Percentiles rank a stretch among this genome's conserved stretches.
Evolutionary conservation across 2,113 vertebrate genomes (phyloP).

Genomic region (Chrysemys picta): DNA sequence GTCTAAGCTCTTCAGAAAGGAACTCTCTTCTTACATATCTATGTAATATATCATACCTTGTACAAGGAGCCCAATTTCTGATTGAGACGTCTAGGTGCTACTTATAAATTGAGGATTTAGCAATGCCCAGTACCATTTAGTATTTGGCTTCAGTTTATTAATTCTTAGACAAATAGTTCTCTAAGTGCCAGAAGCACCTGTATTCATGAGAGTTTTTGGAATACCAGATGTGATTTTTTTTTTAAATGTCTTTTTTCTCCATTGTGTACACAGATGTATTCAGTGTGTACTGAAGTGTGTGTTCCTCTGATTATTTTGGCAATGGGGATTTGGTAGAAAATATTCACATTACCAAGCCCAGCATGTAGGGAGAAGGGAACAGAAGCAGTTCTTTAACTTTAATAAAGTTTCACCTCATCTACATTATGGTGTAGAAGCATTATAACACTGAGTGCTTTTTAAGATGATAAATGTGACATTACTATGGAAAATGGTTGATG

Average conservation of each 20-base stretch:
- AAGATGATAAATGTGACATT: not conserved
- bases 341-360: not conserved
- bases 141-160: not conserved
- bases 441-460: not conserved
- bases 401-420: not conserved
- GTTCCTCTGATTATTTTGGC: not conserved
- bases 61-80: not conserved
- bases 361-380: not conserved
- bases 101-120: not conserved
- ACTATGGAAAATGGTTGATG: not conserved
- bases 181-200: not conserved
- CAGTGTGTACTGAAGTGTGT: not conserved
- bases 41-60: not conserved
- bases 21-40: not conserved
- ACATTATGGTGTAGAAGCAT: not conserved
- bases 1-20: slow-evolving; percentile 30
- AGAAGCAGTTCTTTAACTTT: not conserved
- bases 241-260: not conserved
- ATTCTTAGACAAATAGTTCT: not conserved
- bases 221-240: not conserved
- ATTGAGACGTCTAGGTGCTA: not conserved
- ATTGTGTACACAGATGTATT: fast-evolving
- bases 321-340: not conserved
- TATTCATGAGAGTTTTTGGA: not conserved
- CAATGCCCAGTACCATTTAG: not conserved